Base-by-base conservation (phyloP, 2,113 vertebrate genomes). In the Paraplagusia blochii region DNA sequence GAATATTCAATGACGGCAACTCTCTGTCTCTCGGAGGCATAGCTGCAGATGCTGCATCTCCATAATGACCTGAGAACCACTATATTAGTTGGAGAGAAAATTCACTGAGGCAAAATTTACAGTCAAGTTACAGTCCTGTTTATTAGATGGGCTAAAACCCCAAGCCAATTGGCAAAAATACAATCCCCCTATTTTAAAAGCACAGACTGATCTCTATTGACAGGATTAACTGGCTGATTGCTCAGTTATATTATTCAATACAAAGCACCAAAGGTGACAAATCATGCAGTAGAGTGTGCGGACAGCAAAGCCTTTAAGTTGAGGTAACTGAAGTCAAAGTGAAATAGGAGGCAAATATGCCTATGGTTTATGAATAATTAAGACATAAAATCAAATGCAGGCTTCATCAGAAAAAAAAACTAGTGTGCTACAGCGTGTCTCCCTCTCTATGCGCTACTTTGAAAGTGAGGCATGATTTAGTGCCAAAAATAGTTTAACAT, bases 1-100 rank as follows among this genome's bases (percentile, higher is more conserved):
- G 66, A 76, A 74, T 76, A 74, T 83, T 83, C 76, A 76, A 80
- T 84, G 76, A 83, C 69, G 74, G 50, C 67, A 78, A 7, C 55
- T 10, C 54, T 55, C 44, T 76, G 33, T 64, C 52, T 5, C 72
- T 74, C 40, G 19, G 44, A 58, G 74, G 72, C 60, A 80, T 66
- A 66, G 44, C 19, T 64, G 63, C 67, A 54, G 54, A 15, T 43
- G 18, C 38, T 44, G 9, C 36, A 52, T 63, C 62, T 59, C 64
- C 39, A 40, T 85, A 87, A 82, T 77, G 75, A 81, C 74, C 67
- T 51, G 62, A 33, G 61, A 65, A 34, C 43, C 22, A 40, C 63
- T 38, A 50, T 58, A 53, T 40, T 50, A 64, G 55, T 58, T 66
- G 60, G 66, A 50, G 46, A 40, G 17, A 49, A 63, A 48, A 63